Base-by-base conservation (phyloP, 1,140 invertebrate genomes). In the Drosophila orosa region DNA sequence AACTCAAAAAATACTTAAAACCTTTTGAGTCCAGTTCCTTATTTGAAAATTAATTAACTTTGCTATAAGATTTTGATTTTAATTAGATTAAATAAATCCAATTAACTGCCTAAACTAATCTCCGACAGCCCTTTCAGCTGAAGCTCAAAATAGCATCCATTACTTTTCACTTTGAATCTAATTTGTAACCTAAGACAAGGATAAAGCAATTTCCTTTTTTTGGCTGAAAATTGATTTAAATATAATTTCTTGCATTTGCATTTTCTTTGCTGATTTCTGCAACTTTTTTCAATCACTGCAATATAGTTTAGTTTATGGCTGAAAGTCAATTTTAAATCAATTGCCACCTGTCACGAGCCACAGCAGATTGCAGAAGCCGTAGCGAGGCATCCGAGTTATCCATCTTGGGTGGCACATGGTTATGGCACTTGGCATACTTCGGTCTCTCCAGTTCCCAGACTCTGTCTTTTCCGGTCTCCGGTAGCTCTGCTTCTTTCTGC, bases 351-450 rank as follows among this genome's bases (percentile, higher is more conserved):
- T 66, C 65, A 40, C 35, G 35, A 9, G 42, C 33, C 45, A 7
- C 42, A 22, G 44, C 63, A 65, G 42, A n/a, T 60, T 65, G 35
- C 27, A 9, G 65, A 40, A 68, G 45, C 27, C n/a, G 9, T 2
- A 27, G 37, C 7, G 3, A 44, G 10, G 22, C 35, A 7, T 9
- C 10, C 13, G 7, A 39, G 37, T 59, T 57, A 78, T 78, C 47
- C 37, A 65, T 74, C 68, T 74, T 52, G 3, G 9, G 13, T 9
- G 56, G 39, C 63, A 71, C 42, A 61, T 79, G 67, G 50, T 45
- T 62, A 17, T 83, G 80, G 77, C 75, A 74, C 57, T 74, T 78
- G 62, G n/a, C 62, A 45, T 24, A 39, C n/a, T 15, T 33, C 22
- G 15, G 29, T 8, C 12, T 19, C 48, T 12, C n/a, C n/a, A n/a